Conservation (phyloP, 2,888 invertebrate species). For the Prosapia bicincta region DNA sequence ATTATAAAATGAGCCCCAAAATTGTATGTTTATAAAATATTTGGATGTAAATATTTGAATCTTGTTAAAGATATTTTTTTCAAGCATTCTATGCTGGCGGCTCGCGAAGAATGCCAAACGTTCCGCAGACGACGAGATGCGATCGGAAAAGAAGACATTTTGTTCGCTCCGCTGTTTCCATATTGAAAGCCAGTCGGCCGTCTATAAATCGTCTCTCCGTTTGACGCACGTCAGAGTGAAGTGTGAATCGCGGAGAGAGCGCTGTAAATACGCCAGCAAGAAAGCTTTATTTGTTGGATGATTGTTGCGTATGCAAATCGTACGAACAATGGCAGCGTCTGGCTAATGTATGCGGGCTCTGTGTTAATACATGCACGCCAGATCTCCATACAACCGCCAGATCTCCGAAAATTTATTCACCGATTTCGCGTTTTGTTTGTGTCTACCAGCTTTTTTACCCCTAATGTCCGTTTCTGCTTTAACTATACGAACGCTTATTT, state of each 20-base stretch:
- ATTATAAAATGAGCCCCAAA: too few species aligned
- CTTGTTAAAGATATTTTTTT: too few species aligned
- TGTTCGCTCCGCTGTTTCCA: background rate
- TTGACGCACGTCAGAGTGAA: background rate
- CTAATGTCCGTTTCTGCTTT: background rate
- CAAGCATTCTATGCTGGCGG: too few species aligned
- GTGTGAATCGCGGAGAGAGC: background rate
- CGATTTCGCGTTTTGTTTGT: background rate
- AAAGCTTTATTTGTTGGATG: slow-evolving; percentile 2
- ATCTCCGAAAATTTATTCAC: slow-evolving; percentile 2
- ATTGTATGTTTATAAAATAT: too few species aligned
- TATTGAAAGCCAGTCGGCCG: background rate
- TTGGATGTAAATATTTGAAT: too few species aligned
- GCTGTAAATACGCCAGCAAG: background rate
- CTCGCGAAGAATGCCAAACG: background rate
- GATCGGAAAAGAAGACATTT: background rate
- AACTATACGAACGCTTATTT: background rate
- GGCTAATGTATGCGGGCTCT: background rate
- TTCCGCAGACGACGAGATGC: background rate
- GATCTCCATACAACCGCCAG: background rate
- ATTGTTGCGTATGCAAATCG: background rate
- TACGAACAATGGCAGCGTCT: background rate
- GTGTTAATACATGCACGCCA: background rate
- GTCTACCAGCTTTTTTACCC: background rate
- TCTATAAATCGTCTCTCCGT: background rate